A percentile compares a stretch with the other conserved stretches of the same genome.
phyloP scores from a whole-genome alignment of 1,140 invertebrate genomes.

The Pygmarrhopalites habei region DNA sequence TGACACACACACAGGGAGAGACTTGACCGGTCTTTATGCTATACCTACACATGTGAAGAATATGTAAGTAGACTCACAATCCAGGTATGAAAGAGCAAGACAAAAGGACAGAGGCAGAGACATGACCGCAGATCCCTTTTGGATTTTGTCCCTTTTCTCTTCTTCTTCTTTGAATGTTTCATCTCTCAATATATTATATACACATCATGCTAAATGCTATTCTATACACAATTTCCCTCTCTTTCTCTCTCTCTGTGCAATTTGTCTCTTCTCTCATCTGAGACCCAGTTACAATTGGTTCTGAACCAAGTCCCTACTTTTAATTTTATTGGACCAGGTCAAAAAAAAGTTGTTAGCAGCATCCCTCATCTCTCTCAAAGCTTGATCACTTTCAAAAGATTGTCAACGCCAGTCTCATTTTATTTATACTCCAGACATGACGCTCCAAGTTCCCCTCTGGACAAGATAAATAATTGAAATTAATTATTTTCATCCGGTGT shows the following conservation, averaged over 20 bases:
- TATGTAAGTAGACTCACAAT: background rate
- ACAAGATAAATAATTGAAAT: background rate
- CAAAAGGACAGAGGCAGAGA: background rate
- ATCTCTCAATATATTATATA: no score
- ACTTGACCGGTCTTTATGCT: background rate
- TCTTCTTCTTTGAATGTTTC: background rate
- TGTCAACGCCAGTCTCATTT: background rate
- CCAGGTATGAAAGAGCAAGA: background rate
- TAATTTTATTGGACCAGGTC: background rate
- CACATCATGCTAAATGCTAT: no score
- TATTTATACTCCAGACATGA: background rate
- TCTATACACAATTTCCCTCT: no score
- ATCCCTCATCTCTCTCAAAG: no score
- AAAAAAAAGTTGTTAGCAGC: background rate
- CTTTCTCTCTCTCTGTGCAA: background rate
- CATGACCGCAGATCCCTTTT: background rate
- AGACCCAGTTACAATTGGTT: background rate
- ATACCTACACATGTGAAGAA: background rate
- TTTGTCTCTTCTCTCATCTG: background rate
- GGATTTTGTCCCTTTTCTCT: background rate
- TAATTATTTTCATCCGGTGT: background rate
- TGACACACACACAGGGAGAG: background rate
- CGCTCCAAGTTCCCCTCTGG: background rate
- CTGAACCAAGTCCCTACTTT: background rate
- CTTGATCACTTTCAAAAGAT: background rate